Conservation (phyloP, 1,140 invertebrate species). For the Listronotus bonariensis region DNA sequence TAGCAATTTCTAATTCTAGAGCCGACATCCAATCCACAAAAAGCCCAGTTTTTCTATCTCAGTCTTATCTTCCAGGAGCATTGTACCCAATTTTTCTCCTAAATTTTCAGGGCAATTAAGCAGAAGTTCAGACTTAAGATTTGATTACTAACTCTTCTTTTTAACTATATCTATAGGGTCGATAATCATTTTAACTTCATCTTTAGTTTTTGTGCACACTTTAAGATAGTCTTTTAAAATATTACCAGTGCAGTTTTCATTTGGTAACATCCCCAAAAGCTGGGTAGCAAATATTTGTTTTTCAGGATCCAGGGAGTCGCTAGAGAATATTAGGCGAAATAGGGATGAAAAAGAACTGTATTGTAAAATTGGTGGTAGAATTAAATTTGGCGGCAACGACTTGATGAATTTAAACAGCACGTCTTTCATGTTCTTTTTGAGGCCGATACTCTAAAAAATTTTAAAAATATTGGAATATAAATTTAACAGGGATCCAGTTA, state of each 20-base stretch:
- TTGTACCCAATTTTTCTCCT: conserved; percentile 44
- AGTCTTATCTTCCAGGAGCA: conserved; percentile 42
- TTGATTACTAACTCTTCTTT: conserved; percentile 22
- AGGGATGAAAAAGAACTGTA: conserved; percentile 43
- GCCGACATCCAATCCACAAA: conserved; percentile 87
- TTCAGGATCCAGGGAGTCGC: conserved; percentile 14
- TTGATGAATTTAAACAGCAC: conserved; percentile 41
- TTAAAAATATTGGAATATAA: not conserved
- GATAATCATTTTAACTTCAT: conserved; percentile 7
- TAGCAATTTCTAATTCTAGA: conserved; percentile 78
- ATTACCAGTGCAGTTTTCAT: conserved; percentile 21
- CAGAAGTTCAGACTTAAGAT: conserved; percentile 19
- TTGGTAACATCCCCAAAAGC: conserved; percentile 38
- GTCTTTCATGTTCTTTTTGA: conserved; percentile 26
- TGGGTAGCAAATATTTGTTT: conserved; percentile 29
- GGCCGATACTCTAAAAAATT: conserved; percentile 34
- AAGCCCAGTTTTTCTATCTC: conserved; percentile 60
- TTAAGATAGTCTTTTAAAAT: conserved; percentile 39
- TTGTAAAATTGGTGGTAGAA: conserved; percentile 30
- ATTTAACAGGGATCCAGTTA: too few relatives aligned
- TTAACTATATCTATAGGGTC: conserved; percentile 20
- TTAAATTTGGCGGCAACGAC: conserved; percentile 35
- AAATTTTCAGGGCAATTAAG: conserved; percentile 39
- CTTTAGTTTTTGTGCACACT: not conserved
- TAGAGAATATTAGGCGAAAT: conserved; percentile 37